Evolutionary conservation across 1,140 invertebrate species (phyloP), one percentile per base, ranked within the genome.

Genomic region (Ericerus pela): DNA sequence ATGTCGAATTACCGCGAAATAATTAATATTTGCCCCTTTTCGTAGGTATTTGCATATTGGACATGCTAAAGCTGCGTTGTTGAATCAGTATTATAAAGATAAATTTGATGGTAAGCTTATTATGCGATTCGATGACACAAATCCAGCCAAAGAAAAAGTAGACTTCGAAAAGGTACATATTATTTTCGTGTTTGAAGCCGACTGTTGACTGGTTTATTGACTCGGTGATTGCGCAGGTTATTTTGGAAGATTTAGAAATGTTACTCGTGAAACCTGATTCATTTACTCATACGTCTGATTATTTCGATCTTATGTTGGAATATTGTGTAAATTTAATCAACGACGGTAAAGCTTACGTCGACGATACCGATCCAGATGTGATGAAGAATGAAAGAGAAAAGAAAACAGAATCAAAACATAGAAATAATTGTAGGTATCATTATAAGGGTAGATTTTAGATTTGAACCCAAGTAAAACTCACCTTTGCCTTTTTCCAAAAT

Each of bases 81-180:
- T 99, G 1, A 99, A 99, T 74, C 92, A 98, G 65, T 89, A 98
- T 71, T 99, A 99, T 67, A 88, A 96, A 59, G 77, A 90, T 65
- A 73, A 78, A 14, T 99, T 96, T 69, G 75, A 97, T 66, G 96
- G 96, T 0, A 87, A 88, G 67, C 75, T 99, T 0, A 90, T 99
- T 53, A 94, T 99, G 91, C 77, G 96, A 62, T 99, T 99, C 73
- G 96, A 99, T 75, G 96, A 99, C 67, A 99, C 96, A 6, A 99
- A 99, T 74, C 96, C 96, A 30, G 95, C 92, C 3, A 99, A 99
- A 68, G 96, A 99, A 68, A 92, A 95, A 67, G 84, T 84, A n/a
- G 87, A 98, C 63, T 99, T 96, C 75, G 96, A 99, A 69, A 80
- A 95, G 74, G 79, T 76, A 61, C 54, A 55, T 37, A 51, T 29